Conservation (phyloP, 1,140 invertebrate genomes). For the Leptinotarsa lineolata region DNA sequence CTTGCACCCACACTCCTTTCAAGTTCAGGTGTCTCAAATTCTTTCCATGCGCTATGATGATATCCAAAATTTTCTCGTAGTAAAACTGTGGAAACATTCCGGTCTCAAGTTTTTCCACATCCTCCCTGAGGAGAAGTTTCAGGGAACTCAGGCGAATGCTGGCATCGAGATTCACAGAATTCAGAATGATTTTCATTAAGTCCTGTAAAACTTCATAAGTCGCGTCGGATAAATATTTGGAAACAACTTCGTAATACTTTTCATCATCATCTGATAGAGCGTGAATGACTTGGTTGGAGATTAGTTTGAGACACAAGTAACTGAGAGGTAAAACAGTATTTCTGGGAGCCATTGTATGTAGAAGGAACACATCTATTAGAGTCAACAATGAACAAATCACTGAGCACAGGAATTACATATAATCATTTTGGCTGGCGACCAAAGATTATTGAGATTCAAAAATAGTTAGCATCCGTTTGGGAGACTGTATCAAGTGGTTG, state of each 20-base stretch:
- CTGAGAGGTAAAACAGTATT: conserved; percentile 44
- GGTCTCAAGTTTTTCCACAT: conserved; percentile 65
- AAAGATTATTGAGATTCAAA: too few relatives aligned
- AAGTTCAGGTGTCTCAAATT: conserved; percentile 64
- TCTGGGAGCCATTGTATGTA: conserved; percentile 51
- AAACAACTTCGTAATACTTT: conserved; percentile 40
- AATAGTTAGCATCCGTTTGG: too few relatives aligned
- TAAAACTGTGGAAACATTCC: conserved; percentile 69
- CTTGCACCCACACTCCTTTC: conserved; percentile 71
- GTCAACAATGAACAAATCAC: neutral
- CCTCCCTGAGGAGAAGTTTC: conserved; percentile 64
- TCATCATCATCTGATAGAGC: conserved; percentile 50
- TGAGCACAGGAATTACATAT: neutral
- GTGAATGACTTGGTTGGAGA: conserved; percentile 46
- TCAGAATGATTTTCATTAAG: conserved; percentile 65
- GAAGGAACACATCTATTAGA: neutral
- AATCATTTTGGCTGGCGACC: too few relatives aligned
- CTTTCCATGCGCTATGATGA: conserved; percentile 45
- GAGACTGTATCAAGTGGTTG: too few relatives aligned
- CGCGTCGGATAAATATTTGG: conserved; percentile 43
- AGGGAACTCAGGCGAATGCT: conserved; percentile 66
- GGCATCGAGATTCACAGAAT: conserved; percentile 66
- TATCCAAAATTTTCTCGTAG: conserved; percentile 67
- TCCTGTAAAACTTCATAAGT: conserved; percentile 66
- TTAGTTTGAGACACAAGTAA: conserved; percentile 41